A percentile compares a stretch with the other conserved stretches of the same genome.
These are phyloP conservation scores for Acanthisitta chloris DNA, from an alignment of 2,113 vertebrate species.

Conservation along the genomic window DNA sequence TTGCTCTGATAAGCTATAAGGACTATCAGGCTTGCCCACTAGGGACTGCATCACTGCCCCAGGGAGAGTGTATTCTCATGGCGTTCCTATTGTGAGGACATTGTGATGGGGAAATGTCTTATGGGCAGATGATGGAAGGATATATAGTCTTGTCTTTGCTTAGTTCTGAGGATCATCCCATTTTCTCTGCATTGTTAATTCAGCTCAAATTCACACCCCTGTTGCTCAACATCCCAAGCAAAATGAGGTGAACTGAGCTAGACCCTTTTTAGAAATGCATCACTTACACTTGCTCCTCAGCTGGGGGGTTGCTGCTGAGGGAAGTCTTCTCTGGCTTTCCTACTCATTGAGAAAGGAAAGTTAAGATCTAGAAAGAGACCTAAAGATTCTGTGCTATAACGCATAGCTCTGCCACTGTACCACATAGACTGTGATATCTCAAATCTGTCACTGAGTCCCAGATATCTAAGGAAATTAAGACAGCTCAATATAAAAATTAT, in stretches of 20 bases:
- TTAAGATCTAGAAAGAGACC: neutral
- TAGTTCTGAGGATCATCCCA: neutral
- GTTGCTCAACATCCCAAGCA: neutral
- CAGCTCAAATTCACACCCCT: neutral
- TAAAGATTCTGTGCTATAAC: neutral
- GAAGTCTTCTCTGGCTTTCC: neutral
- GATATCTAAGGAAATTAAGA: neutral
- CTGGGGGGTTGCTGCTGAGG: neutral
- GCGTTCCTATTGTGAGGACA: neutral
- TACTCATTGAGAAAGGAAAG: neutral
- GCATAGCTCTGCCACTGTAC: fast-evolving
- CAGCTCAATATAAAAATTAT: neutral
- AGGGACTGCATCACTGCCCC: neutral
- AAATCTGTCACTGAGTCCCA: neutral
- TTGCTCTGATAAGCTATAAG: constrained; percentile 31
- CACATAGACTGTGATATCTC: neutral
- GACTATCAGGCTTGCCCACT: constrained; percentile 13
- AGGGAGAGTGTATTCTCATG: neutral
- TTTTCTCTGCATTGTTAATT: neutral
- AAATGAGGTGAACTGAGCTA: neutral
- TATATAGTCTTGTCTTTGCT: neutral
- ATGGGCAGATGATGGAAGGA: neutral
- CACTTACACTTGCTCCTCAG: neutral
- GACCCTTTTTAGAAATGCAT: neutral
- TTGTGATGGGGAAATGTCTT: neutral